Base-by-base conservation (phyloP, 92 coral and sea anemone genomes). In the Siderastrea siderea region DNA sequence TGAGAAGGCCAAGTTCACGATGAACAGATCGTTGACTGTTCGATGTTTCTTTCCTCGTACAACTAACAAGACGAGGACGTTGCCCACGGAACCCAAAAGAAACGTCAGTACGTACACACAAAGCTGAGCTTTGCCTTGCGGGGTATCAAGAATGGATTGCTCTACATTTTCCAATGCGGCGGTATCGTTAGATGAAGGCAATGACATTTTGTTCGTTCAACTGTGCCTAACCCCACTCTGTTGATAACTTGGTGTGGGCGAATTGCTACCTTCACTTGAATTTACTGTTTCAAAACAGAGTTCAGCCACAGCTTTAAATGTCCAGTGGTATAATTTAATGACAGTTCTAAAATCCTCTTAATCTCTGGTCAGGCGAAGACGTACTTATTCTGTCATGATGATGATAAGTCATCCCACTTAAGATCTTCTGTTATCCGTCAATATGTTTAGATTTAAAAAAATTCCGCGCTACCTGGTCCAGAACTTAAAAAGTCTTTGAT, bases 11-110 rank as follows among this genome's bases (percentile, higher is more conserved):
- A 95, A 84, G 66, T 94, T 95, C 87, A 93, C 92, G 57, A 95
- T 95, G 70, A 95, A 95, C 70, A 95, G 78, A 67, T 95, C 98
- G 54, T 95, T 95, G 16, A 94, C 80, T 7, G 98, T 93, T 51
- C 75, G 67, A 17, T 91, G 93, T 67, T 91, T 93, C 62, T 90
- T 94, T 19, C 86, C 90, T 46, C 95, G 94, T 7, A 95, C 91
- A 16, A 95, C 91, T 9, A 95, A 50, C 57, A 95, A 44, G 6
- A 95, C 98, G 47, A 95, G 87, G 62, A 87, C 72, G 70, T 95
- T 95, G 44, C 98, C 98, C 26, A 95, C 54, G 5, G 88, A 94
- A 1, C 98, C 98, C 77, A 93, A 52, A 2, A 95, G 68, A 60
- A 93, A 91, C 0, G 98, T 95, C 5, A 90, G 51, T 46, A 93